Base-by-base conservation (phyloP, 2,113 vertebrate genomes). In the Cyprinus carpio region DNA sequence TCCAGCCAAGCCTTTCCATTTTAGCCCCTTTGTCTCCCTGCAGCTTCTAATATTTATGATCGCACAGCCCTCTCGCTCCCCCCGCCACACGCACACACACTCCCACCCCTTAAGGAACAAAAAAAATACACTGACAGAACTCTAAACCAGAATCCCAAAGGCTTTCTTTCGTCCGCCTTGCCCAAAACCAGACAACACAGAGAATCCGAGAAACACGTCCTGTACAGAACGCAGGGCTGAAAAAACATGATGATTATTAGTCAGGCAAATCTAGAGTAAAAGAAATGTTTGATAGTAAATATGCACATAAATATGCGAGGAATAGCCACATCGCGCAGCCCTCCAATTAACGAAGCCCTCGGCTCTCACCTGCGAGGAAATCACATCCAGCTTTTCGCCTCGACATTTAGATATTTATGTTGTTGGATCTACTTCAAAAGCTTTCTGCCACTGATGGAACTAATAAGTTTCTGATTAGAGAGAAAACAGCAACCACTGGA, bases 11-110 rank as follows among this genome's bases (percentile, higher is more conserved):
- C 94, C 95, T 94, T 93, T 94, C 94, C 94, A 92, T 93, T 96
- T 96, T 94, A 95, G 94, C 95, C 94, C 95, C 95, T 94, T 95
- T 96, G 96, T 96, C 91, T 97, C 93, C 93, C 94, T 91, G 94
- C 95, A 95, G 96, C 89, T 96, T 93, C 93, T 91, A 93, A 95
- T 93, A 96, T 96, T 96, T 94, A 96, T 95, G 91, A 96, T 93
- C 94, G 91, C 92, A 93, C 91, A 54, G 25, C 81, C 81, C 80
- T 43, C 83, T 40, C 18, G 51, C 31, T 46, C 72, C 77, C 85
- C 82, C 79, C 77, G 2, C 12, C 56, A 13, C 90, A 87, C 91
- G 92, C 93, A 92, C 92, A 92, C 71, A 34, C 86, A 51, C 75
- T 77, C 67, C 74, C 64, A 71, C 83, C 69, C 77, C 60, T 37